Evolutionary conservation across 1,140 invertebrate species (phyloP).

Genomic region (Drosophila bipectinata): DNA sequence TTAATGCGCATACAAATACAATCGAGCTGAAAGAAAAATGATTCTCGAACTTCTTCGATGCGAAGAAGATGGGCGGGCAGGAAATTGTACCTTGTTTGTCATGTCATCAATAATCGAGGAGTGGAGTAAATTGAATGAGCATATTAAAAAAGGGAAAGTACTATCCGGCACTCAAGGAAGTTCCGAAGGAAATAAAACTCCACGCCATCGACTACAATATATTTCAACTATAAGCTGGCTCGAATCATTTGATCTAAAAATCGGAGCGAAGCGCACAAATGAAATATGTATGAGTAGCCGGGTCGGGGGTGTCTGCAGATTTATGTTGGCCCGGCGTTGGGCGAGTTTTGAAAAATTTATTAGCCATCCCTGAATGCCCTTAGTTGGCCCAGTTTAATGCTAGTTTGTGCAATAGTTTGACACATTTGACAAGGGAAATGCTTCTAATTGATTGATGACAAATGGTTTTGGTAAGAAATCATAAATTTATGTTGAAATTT

Average conservation of each 20-base stretch:
- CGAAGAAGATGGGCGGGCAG: background rate
- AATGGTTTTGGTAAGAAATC: slow-evolving; percentile 8
- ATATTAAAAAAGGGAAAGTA: slow-evolving; percentile 78
- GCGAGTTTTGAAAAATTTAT: slow-evolving; percentile 66
- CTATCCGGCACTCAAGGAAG: slow-evolving; percentile 57
- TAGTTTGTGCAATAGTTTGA: slow-evolving; percentile 56
- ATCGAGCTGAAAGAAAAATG: slow-evolving; percentile 70
- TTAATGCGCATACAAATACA: slow-evolving; percentile 78
- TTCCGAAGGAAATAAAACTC: slow-evolving; percentile 67
- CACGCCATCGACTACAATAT: slow-evolving; percentile 31
- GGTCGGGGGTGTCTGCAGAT: slow-evolving; percentile 59
- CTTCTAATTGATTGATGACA: slow-evolving; percentile 58
- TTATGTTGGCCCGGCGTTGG: slow-evolving; percentile 51
- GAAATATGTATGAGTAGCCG: slow-evolving; percentile 68
- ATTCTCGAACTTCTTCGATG: slow-evolving; percentile 55
- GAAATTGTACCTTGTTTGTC: slow-evolving; percentile 81
- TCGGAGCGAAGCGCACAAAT: slow-evolving; percentile 41
- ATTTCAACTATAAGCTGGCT: slow-evolving; percentile 31
- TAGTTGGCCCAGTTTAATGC: slow-evolving; percentile 42
- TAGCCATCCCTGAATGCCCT: slow-evolving; percentile 37
- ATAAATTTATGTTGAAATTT: background rate
- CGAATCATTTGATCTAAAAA: slow-evolving; percentile 5
- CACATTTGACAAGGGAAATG: slow-evolving; percentile 48
- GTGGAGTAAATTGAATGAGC: slow-evolving; percentile 73
- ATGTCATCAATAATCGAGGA: slow-evolving; percentile 78